Base-by-base conservation (phyloP, 2,888 invertebrate species). In the Thymelicus acteon region DNA sequence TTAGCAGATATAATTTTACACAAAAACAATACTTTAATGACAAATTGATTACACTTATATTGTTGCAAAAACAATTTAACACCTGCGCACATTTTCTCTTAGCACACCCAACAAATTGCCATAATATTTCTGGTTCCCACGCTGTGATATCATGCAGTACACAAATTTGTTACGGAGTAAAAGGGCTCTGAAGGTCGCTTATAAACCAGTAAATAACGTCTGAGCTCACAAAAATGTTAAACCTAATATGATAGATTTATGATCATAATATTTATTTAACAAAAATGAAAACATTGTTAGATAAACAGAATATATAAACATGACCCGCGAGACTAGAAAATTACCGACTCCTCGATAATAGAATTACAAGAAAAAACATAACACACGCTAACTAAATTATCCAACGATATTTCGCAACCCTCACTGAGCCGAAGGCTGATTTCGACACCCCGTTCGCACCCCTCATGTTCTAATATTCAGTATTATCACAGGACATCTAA, bases 391-490 rank as follows among this genome's bases (percentile, higher is more conserved):
- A 91, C 80, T 74, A 80, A 87, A 87, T 90, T 89, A 90, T 88
- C 79, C 84, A 91, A 90, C 77, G 73, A 76, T 79, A 82, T 90
- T 87, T 86, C 90, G 83, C 86, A 89, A 88, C 85, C 84, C 85
- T 83, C 82, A 82, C 82, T 80, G 80, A 82, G 66, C 72, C 78
- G 85, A 87, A 91, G 89, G 87, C 72, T 84, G 82, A 87, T 91
- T 87, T 85, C 91, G 72, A 85, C 84, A 91, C 85, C 86, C 87
- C 82, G 83, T 87, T 90, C 81, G 84, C 88, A 89, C 88, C 86
- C 86, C 80, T 49, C 7, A 44, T 15, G 60, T 24, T 60, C 52
- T 66, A 71, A 61, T 19, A 61, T 37, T 37, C 13, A 52, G 19
- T 49, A 19, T 71, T 66, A 71, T 71, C 71, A 54, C 48, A 39